Evolutionary conservation across 2,888 invertebrate genomes (phyloP).

Genomic region (Drosophila gaucha): DNA sequence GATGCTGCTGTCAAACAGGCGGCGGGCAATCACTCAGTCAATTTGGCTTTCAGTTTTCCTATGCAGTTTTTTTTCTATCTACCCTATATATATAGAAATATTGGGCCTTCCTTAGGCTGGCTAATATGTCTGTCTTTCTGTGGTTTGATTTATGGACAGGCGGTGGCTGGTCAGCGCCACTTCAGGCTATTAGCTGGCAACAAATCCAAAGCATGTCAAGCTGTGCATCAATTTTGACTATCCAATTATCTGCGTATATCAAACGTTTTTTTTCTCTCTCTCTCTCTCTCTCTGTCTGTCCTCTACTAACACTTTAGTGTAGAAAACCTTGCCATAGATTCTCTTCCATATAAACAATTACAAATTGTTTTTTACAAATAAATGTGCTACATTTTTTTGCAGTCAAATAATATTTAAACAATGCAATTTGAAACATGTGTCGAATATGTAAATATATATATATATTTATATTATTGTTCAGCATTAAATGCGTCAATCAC

Average conservation of each 20-base stretch:
- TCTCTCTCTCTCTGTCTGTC: not conserved
- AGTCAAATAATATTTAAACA: conserved; percentile 3
- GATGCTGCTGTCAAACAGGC: conserved; percentile 55
- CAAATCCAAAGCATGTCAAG: conserved; percentile 53
- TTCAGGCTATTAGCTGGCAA: conserved; percentile 54
- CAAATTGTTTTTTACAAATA: conserved; percentile 30
- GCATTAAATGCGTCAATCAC: conserved; percentile 32
- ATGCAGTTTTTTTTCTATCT: conserved; percentile 39
- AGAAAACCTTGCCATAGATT: conserved; percentile 10
- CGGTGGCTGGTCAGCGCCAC: conserved; percentile 31
- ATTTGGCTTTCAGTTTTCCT: conserved; percentile 69
- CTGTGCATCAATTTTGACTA: conserved; percentile 59
- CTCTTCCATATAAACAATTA: conserved; percentile 28
- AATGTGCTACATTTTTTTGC: not conserved
- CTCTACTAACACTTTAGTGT: conserved; percentile 25
- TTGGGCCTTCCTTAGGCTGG: conserved; percentile 20
- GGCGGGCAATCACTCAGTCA: conserved; percentile 68
- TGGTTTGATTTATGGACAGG: conserved; percentile 65
- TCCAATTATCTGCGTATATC: conserved; percentile 47
- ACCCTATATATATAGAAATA: conserved; percentile 1
- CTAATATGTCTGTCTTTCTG: conserved; percentile 57
- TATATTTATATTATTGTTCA: conserved; percentile 1
- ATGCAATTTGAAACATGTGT: not conserved
- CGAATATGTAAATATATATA: not conserved
- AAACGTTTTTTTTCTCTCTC: not conserved